Evolutionary conservation across 2,113 vertebrate genomes (phyloP).

Genomic region (Bathybates hornii): DNA sequence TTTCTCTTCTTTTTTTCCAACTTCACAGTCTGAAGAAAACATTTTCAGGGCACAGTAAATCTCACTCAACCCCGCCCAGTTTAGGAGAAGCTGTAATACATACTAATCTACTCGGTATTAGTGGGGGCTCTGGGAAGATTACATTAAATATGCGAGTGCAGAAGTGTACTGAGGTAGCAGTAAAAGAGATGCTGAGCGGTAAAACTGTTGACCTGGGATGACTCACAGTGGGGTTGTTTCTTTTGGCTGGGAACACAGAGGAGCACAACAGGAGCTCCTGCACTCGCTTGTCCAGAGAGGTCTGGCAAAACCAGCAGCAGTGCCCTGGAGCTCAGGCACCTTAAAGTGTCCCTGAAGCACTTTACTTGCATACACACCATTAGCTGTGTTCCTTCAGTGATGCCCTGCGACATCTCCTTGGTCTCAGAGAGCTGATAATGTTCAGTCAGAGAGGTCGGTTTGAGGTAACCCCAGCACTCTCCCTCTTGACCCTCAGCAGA

Average conservation of each 20-base stretch:
- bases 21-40: conserved; percentile 12
- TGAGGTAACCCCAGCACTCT: background rate
- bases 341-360: background rate
- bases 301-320: background rate
- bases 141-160: conserved; percentile 23
- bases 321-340: background rate
- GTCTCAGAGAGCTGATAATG: background rate
- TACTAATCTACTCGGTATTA: conserved; percentile 50
- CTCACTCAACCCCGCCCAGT: conserved; percentile 32
- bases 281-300: background rate
- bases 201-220: conserved; percentile 36
- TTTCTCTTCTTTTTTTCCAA: background rate
- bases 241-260: conserved; percentile 21
- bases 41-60: conserved; percentile 42
- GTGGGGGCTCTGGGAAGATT: conserved; percentile 21
- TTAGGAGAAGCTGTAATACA: conserved; percentile 33
- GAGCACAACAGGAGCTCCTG: background rate
- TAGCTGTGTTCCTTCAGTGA: background rate
- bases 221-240: conserved; percentile 40
- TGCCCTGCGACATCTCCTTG: background rate
- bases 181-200: conserved; percentile 1
- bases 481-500: background rate
- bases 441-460: background rate
- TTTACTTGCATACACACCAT: background rate
- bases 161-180: background rate